Conservation (phyloP, 2,113 vertebrate genomes). For the Silurus asotus region DNA sequence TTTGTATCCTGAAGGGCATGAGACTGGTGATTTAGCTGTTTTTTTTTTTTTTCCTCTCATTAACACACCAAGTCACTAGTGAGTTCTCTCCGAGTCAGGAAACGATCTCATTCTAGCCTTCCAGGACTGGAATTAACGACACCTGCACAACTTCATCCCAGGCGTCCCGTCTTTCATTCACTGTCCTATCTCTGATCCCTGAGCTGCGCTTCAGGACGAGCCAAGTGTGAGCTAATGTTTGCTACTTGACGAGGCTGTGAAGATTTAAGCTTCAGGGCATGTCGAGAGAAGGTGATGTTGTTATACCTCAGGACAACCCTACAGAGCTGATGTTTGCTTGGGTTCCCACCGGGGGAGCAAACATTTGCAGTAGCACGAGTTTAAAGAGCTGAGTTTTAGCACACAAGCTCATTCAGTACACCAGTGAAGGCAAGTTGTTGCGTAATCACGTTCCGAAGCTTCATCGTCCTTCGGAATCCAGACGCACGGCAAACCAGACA, state of each 20-base stretch:
- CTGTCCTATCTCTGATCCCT: not conserved
- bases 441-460: too few species aligned
- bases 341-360: not conserved
- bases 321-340: not conserved
- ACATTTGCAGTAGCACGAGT: not conserved
- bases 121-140: not conserved
- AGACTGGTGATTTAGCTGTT: not conserved
- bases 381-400: not conserved
- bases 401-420: not conserved
- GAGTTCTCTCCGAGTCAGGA: not conserved
- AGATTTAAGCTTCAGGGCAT: not conserved
- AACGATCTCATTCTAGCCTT: conserved; percentile 1
- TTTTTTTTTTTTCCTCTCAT: not conserved
- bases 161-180: not conserved
- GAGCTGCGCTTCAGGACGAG: conserved; percentile 2
- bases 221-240: not conserved
- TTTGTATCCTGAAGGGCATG: not conserved
- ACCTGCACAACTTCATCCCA: not conserved
- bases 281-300: not conserved
- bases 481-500: too few species aligned
- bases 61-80: not conserved
- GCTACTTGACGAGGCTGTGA: not conserved
- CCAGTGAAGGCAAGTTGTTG: too few species aligned
- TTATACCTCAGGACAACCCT: not conserved
- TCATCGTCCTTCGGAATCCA: too few species aligned